Evolutionary conservation across 1,140 invertebrate genomes (phyloP).

Genomic region (Zaprionus gabonicus): DNA sequence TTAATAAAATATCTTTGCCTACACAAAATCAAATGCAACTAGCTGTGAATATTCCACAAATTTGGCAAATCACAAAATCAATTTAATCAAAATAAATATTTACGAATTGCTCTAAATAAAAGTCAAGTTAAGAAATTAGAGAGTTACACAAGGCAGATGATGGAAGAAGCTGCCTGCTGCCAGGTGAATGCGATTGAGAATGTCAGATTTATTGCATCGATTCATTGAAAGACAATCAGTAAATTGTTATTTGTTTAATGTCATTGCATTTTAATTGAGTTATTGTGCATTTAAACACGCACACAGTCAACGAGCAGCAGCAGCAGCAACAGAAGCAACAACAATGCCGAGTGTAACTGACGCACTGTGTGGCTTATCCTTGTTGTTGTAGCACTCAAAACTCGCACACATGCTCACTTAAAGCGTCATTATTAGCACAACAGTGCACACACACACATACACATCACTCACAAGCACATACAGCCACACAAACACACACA

Average conservation of each 20-base stretch:
- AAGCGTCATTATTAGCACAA: conserved; percentile 81
- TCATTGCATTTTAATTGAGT: conserved; percentile 64
- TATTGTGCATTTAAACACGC: conserved; percentile 40
- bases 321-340: background rate
- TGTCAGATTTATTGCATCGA: conserved; percentile 23
- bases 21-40: background rate
- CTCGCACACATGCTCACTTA: conserved; percentile 52
- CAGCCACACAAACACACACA: conserved; percentile 16
- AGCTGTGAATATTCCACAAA: background rate
- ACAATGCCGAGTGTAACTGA: conserved; percentile 35
- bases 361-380: conserved; percentile 50
- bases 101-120: conserved; percentile 1
- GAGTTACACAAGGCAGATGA: background rate
- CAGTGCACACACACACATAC: conserved; percentile 33
- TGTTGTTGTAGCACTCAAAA: conserved; percentile 62
- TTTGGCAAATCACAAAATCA: background rate
- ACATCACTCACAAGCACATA: conserved; percentile 20
- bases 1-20: background rate
- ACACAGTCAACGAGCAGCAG: conserved; percentile 2
- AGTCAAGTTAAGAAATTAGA: conserved; percentile 8
- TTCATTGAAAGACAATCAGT: conserved; percentile 39
- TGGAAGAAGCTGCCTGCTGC: conserved; percentile 2
- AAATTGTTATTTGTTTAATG: conserved; percentile 74
- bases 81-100: conserved; percentile 10
- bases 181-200: conserved; percentile 3